Evolutionary conservation across 2,797 vertebrate genomes (phyloP).

Genomic region (Neostethus bicornis): DNA sequence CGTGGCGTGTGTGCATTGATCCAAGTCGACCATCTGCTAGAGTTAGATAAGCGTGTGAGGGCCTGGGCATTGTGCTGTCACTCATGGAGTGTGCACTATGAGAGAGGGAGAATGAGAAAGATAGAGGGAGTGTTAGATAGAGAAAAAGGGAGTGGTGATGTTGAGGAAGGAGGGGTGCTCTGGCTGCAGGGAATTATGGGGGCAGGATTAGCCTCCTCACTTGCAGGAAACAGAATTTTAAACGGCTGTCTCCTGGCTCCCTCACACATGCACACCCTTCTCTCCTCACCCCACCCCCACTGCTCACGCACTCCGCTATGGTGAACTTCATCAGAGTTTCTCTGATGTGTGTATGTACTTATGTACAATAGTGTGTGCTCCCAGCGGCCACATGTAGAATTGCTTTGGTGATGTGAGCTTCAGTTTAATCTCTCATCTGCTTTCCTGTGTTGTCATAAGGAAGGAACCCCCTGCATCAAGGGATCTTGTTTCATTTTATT

Average conservation of each 20-base stretch:
- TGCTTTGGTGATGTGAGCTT: slow-evolving; percentile 38
- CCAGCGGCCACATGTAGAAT: slow-evolving; percentile 53
- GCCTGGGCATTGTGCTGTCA: slow-evolving; percentile 99
- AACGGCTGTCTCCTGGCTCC: slow-evolving; percentile 89
- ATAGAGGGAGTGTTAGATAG: slow-evolving; percentile 70
- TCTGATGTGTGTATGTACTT: slow-evolving; percentile 28
- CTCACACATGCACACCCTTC: slow-evolving; percentile 63
- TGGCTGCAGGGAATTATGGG: slow-evolving; percentile 99
- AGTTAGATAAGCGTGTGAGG: slow-evolving; percentile 99
- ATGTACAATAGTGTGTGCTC: slow-evolving; percentile 27
- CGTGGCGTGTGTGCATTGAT: slow-evolving; percentile 99
- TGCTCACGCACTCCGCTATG: slow-evolving; percentile 65
- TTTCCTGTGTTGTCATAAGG: slow-evolving; percentile 17
- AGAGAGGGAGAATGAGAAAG: slow-evolving; percentile 76
- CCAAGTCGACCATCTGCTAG: slow-evolving; percentile 99
- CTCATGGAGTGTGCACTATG: slow-evolving; percentile 87
- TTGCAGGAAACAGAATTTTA: slow-evolving; percentile 99
- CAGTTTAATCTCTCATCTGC: slow-evolving; percentile 15
- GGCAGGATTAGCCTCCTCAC: slow-evolving; percentile 99
- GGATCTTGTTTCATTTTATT: slow-evolving; percentile 36
- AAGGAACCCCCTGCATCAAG: slow-evolving; percentile 11
- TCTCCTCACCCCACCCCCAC: slow-evolving; percentile 69
- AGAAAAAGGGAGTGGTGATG: slow-evolving; percentile 90
- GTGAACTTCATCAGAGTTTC: slow-evolving; percentile 71
- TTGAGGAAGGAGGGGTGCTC: slow-evolving; percentile 91